These are phyloP conservation scores for Diachasma alloeum DNA, from an alignment of 1,140 invertebrate species.

Conservation along the genomic window DNA sequence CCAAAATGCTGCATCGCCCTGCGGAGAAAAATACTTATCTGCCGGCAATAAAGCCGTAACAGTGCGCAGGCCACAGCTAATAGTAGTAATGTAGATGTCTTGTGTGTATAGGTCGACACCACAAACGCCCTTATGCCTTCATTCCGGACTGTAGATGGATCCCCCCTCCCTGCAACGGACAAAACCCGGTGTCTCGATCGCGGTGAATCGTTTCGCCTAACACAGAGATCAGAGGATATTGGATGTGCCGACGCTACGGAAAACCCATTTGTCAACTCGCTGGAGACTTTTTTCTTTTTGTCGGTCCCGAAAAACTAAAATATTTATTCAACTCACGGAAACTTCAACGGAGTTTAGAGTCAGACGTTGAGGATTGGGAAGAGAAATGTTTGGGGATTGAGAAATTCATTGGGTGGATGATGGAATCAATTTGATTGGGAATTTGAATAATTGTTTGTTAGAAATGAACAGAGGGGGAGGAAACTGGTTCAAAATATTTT, in stretches of 20 bases:
- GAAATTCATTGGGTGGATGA: background rate
- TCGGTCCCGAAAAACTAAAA: background rate
- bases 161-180: slow-evolving; percentile 22
- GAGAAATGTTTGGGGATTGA: background rate
- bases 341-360: background rate
- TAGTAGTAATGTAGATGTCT: slow-evolving; percentile 55
- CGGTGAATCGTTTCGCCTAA: slow-evolving; percentile 32
- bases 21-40: background rate
- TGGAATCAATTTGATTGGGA: background rate
- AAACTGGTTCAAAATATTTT: too few species aligned
- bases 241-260: slow-evolving; percentile 5
- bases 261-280: slow-evolving; percentile 31
- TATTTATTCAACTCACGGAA: slow-evolving; percentile 9
- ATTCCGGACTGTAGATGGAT: background rate
- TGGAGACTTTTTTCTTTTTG: background rate
- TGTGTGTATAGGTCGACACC: slow-evolving; percentile 36
- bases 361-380: background rate
- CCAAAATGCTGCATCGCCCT: background rate
- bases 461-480: background rate
- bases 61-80: slow-evolving; percentile 49
- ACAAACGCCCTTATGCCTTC: slow-evolving; percentile 41
- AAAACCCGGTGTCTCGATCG: background rate
- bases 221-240: slow-evolving; percentile 51
- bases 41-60: slow-evolving; percentile 54
- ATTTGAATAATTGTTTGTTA: background rate